Evolutionary conservation across 2,113 vertebrate genomes (phyloP), one percentile per base, ranked within the genome.

Genomic region (Sitta europaea): DNA sequence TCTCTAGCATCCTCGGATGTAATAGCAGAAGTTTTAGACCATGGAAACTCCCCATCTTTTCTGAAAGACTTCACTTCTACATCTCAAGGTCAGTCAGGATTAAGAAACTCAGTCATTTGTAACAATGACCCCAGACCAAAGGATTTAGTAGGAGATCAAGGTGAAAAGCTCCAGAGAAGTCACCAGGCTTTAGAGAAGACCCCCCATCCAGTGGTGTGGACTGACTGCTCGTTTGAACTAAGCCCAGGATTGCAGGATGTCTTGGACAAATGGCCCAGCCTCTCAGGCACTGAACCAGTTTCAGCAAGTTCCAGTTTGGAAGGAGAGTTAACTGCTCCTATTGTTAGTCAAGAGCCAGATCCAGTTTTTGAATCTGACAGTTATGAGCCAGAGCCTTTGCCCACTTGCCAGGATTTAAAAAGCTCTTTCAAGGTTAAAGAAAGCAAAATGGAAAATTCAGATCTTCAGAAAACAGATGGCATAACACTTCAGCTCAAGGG

Each of bases 161-260:
- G 28, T 77, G 90, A 95, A 95, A 96, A 48, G 28, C 38, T 55
- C 58, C 92, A 87, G 74, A 94, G 62, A 78, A 85, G 47, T 58
- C 94, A 29, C 51, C 89, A 85, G 76, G 22, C 33, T 86, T 86
- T 78, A n/a, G 75, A 61, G 50, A 86, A 83, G 62, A 86, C 86
- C 86, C 47, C 67, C 36, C 51, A 83, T 65, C 84, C 95, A 77
- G 38, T 74, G 12, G 33, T 29, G 9, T 97, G 96, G 97, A 84
- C 91, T 76, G 96, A 92, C 31, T 23, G 61, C 67, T 97, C 96
- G 0, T 97, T 98, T 97, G 95, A 98, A 23, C 97, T 99, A 96
- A 99, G 99, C 94, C 98, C 98, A 70, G 99, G 98, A 92, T 92
- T 99, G 87, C 98, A 99, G 85, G 98, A 98, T 35, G 95, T 99